phyloP scores from a whole-genome alignment of 1,140 invertebrate genomes.

The Lycorma delicatula region DNA sequence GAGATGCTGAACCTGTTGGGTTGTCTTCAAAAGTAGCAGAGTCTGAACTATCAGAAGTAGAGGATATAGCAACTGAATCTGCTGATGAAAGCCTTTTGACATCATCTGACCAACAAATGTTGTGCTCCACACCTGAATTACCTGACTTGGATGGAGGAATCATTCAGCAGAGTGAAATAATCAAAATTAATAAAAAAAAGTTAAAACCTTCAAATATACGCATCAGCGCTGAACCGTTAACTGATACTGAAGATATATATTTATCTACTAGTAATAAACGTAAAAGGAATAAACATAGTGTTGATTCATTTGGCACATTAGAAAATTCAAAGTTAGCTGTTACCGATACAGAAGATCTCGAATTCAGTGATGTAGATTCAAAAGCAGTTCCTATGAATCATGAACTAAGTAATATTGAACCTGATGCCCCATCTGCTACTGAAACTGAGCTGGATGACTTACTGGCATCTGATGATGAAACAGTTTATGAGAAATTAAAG shows the following conservation, averaged over 20 bases:
- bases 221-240: conserved; percentile 33
- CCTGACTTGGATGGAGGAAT: conserved; percentile 31
- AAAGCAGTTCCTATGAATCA: neutral
- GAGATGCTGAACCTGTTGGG: conserved; percentile 35
- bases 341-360: conserved; percentile 47
- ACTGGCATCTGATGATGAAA: conserved; percentile 31
- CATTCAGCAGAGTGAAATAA: conserved; percentile 27
- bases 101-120: conserved; percentile 9
- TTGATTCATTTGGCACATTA: neutral
- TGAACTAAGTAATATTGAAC: neutral
- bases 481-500: conserved; percentile 19
- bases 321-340: conserved; percentile 13
- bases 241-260: conserved; percentile 45
- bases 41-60: conserved; percentile 37
- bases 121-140: conserved; percentile 26
- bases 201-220: conserved; percentile 8
- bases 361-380: conserved; percentile 39
- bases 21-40: conserved; percentile 34
- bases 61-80: conserved; percentile 40
- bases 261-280: conserved; percentile 25
- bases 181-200: conserved; percentile 22
- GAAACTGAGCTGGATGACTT: conserved; percentile 31
- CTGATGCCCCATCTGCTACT: conserved; percentile 1
- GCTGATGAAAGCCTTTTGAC: conserved; percentile 36
- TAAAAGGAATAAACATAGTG: conserved; percentile 13